Evolutionary conservation across 2,888 invertebrate genomes (phyloP), one percentile per base, ranked within the genome.

Genomic region (Metalampra italica): DNA sequence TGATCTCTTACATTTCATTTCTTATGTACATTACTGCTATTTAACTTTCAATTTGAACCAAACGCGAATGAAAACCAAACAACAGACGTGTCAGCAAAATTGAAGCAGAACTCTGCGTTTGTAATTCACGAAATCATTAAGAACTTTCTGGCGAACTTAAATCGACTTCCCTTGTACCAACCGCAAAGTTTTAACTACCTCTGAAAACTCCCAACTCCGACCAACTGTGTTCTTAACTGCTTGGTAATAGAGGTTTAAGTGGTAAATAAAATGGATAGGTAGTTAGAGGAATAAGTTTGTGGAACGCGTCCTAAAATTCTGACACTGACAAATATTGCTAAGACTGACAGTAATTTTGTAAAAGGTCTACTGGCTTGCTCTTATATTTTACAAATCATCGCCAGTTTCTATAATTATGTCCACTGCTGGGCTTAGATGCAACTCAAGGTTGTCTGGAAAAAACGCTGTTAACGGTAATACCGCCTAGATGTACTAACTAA

Each of bases 41-140:
- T 14, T 39, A 46, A 46, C 36, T 32, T 30, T 40, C 36, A 40
- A 46, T 40, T 30, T 30, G 39, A 40, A 46, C 9, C 30, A 46
- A 46, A 46, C 30, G n/a, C 36, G 36, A 36, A 36, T 1, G 15
- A 15, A 29, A 46, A 42, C 39, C 41, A 34, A 41, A 46, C 46
- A 41, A 42, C n/a, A 15, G 22, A 45, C 45, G 38, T 29, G 39
- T 44, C 38, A n/a, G 39, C 36, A 22, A 47, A 45, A 45, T 43
- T 43, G 37, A 47, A n/a, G 37, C 51, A 54, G 52, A 66, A 66
- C 55, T 66, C 67, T 59, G 59, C 64, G 67, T 66, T 67, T 62
- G 69, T 71, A 71, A 75, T 75, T 75, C 75, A 68, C 67, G 73
- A 72, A 75, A 72, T 72, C 73, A 75, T 75, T 72, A 75, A 60